Evolutionary conservation across 2,888 invertebrate species (phyloP).

Genomic region (Neoitamus cyanurus): DNA sequence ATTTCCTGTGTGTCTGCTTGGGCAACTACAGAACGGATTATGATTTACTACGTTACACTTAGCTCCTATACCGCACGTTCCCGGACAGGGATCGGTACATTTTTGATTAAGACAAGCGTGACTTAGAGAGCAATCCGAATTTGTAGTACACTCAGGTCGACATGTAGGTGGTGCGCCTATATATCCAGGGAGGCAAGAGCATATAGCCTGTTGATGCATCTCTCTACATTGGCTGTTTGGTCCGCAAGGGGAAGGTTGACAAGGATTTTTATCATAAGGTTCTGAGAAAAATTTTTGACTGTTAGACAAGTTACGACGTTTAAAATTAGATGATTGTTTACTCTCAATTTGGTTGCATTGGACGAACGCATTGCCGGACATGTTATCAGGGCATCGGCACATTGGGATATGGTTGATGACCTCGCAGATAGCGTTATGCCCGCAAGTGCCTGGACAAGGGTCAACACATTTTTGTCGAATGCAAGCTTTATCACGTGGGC

Average conservation of each 20-base stretch:
- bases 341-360: slow-evolving; percentile 66
- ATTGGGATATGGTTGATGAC: slow-evolving; percentile 78
- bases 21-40: slow-evolving; percentile 73
- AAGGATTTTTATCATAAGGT: slow-evolving; percentile 69
- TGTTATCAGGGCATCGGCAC: slow-evolving; percentile 72
- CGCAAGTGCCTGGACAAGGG: slow-evolving; percentile 80
- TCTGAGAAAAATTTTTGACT: slow-evolving; percentile 12
- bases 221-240: slow-evolving; percentile 77
- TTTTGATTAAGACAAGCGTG: slow-evolving; percentile 82
- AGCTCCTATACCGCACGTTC: slow-evolving; percentile 81
- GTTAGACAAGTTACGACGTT: not conserved
- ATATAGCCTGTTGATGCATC: slow-evolving; percentile 71
- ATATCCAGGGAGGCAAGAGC: slow-evolving; percentile 80
- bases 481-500: slow-evolving; percentile 75
- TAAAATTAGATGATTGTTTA: slow-evolving; percentile 3
- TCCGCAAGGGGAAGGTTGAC: slow-evolving; percentile 83
- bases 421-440: slow-evolving; percentile 75
- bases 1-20: slow-evolving; percentile 76
- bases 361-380: slow-evolving; percentile 75
- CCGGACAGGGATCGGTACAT: slow-evolving; percentile 85
- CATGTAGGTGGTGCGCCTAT: slow-evolving; percentile 83
- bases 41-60: slow-evolving; percentile 83
- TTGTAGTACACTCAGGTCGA: slow-evolving; percentile 83
- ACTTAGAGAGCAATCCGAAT: slow-evolving; percentile 80
- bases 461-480: slow-evolving; percentile 77